Conservation (phyloP, 2,113 vertebrate species). For the Equus quagga region DNA sequence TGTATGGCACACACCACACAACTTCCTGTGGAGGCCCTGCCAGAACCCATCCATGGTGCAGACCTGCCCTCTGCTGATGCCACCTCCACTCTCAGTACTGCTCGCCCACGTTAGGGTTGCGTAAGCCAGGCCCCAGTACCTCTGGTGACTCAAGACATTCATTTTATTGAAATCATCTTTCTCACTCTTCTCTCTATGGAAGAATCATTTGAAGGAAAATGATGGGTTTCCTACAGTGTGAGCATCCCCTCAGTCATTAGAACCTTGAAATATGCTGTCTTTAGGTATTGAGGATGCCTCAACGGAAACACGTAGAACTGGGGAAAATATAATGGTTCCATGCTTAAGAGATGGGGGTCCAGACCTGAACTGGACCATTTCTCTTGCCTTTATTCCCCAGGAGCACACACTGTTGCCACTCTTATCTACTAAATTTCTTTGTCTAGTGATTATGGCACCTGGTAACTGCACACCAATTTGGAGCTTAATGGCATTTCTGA, state of each 20-base stretch:
- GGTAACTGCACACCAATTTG: background rate
- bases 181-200: background rate
- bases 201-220: background rate
- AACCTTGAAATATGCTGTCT: background rate
- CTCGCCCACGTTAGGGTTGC: background rate
- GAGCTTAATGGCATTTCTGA: background rate
- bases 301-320: background rate
- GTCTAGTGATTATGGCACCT: background rate
- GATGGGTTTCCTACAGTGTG: background rate
- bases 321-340: background rate
- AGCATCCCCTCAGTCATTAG: background rate
- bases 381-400: background rate
- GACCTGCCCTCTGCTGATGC: background rate
- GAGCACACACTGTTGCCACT: background rate
- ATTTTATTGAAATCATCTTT: background rate
- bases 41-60: background rate
- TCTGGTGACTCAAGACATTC: background rate
- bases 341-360: background rate
- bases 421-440: background rate
- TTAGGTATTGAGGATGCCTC: background rate
- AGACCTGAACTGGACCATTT: background rate
- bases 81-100: background rate
- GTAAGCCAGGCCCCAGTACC: background rate
- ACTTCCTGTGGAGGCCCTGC: background rate
- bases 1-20: accelerated